These are phyloP conservation scores for Rhingia rostrata DNA, from an alignment of 2,888 invertebrate genomes.

Conservation along the genomic window DNA sequence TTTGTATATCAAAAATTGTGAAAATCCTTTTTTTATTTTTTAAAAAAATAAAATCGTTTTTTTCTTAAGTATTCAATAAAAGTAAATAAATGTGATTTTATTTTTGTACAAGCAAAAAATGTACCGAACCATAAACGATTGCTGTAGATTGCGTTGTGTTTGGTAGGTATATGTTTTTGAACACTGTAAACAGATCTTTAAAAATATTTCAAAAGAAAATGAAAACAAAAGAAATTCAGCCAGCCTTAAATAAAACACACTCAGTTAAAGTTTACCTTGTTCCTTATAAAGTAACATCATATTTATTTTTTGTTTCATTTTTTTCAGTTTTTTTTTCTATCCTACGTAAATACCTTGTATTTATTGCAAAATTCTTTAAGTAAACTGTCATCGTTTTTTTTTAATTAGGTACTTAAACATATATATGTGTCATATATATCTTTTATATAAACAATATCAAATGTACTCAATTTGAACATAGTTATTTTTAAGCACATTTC, in stretches of 20 bases:
- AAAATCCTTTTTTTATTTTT: constrained; percentile 19
- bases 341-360: constrained; percentile 71
- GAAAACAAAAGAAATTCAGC: constrained; percentile 25
- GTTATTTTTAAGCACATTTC: constrained; percentile 67
- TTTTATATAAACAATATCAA: constrained; percentile 68
- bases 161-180: constrained; percentile 17
- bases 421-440: constrained; percentile 64
- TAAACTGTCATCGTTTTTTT: constrained; percentile 48
- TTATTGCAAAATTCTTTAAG: constrained; percentile 69
- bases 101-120: constrained; percentile 3
- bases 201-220: not conserved
- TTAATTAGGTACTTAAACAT: constrained; percentile 69
- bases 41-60: constrained; percentile 30
- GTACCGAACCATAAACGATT: constrained; percentile 28
- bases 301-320: constrained; percentile 45
- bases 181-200: not conserved
- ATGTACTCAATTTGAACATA: constrained; percentile 70
- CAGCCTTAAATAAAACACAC: constrained; percentile 63
- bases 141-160: constrained; percentile 34
- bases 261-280: constrained; percentile 42
- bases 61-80: not conserved
- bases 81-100: constrained; percentile 33
- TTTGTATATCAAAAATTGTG: constrained; percentile 50
- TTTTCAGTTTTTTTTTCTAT: constrained; percentile 55
- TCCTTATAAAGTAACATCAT: constrained; percentile 57